phyloP scores from a whole-genome alignment of 2,888 invertebrate species.

The Atherix ibis region DNA sequence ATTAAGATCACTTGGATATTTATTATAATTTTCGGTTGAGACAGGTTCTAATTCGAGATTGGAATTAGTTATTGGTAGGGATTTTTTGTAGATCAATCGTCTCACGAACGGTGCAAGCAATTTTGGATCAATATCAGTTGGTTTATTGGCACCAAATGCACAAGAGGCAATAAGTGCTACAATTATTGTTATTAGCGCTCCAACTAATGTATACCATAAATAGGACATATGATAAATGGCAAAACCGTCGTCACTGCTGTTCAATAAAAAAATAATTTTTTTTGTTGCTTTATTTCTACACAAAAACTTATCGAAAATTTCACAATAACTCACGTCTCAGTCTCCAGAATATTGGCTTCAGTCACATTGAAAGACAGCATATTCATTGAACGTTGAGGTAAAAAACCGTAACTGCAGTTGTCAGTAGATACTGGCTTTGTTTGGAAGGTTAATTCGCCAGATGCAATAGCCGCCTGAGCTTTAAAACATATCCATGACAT shows the following conservation, averaged over 20 bases:
- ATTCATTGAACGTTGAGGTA: slow-evolving; percentile 23
- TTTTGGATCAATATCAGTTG: slow-evolving; percentile 39
- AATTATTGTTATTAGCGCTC: slow-evolving; percentile 39
- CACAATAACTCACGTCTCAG: no score
- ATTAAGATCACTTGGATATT: no score
- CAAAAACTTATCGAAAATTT: no score
- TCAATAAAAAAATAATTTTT: neutral
- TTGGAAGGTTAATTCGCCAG: slow-evolving; percentile 33
- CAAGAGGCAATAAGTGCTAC: slow-evolving; percentile 39
- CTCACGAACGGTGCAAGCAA: slow-evolving; percentile 57
- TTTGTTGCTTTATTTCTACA: no score
- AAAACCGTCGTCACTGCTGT: slow-evolving; percentile 16
- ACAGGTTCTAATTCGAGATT: no score
- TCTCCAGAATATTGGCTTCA: no score
- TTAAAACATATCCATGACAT: slow-evolving; percentile 41
- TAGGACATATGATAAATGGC: slow-evolving; percentile 55
- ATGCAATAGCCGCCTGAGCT: slow-evolving; percentile 38
- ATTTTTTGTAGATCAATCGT: slow-evolving; percentile 33
- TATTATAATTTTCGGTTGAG: no score
- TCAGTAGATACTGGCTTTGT: slow-evolving; percentile 36
- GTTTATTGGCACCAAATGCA: slow-evolving; percentile 35
- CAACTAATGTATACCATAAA: slow-evolving; percentile 58
- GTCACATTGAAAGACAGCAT: slow-evolving; percentile 21
- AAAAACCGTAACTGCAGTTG: slow-evolving; percentile 38
- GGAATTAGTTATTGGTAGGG: no score